Conservation (phyloP, 2,797 vertebrate species). For the Rhinella marina region DNA sequence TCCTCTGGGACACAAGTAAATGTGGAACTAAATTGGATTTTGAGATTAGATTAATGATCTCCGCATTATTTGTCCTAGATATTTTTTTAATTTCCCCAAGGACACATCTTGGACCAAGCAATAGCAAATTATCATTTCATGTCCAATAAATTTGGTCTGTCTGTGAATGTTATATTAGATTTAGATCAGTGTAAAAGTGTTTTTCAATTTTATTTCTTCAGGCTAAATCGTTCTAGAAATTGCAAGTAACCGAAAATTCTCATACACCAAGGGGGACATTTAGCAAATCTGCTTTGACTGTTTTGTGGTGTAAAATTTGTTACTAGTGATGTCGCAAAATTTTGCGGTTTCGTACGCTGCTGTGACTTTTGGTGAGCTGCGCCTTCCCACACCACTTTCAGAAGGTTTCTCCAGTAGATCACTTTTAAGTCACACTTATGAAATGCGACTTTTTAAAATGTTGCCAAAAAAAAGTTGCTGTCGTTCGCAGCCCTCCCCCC, state of each 20-base stretch:
- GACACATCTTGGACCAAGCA: slow-evolving; percentile 22
- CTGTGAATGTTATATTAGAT: neutral
- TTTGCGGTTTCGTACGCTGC: too few species aligned
- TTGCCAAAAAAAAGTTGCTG: too few species aligned
- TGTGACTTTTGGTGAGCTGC: too few species aligned
- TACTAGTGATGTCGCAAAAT: too few species aligned
- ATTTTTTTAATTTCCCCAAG: slow-evolving; percentile 27
- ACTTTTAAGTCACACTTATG: too few species aligned
- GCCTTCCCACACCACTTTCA: too few species aligned
- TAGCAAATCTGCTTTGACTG: too few species aligned
- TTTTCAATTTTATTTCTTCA: neutral
- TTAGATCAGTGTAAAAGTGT: neutral
- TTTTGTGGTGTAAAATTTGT: too few species aligned
- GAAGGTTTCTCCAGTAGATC: too few species aligned
- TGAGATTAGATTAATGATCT: slow-evolving; percentile 41
- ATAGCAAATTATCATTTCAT: slow-evolving; percentile 25
- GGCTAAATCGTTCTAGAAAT: neutral
- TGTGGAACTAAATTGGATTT: slow-evolving; percentile 27
- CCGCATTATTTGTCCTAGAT: slow-evolving; percentile 33
- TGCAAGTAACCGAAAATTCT: neutral
- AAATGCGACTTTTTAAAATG: too few species aligned
- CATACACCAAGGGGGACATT: neutral
- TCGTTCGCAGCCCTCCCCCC: too few species aligned
- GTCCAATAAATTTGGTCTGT: slow-evolving; percentile 12
- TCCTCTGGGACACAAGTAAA: slow-evolving; percentile 9